A percentile compares a stretch with the other conserved stretches of the same genome.
These are phyloP conservation scores for Agrilus planipennis DNA, from an alignment of 1,140 invertebrate species.

Conservation along the genomic window DNA sequence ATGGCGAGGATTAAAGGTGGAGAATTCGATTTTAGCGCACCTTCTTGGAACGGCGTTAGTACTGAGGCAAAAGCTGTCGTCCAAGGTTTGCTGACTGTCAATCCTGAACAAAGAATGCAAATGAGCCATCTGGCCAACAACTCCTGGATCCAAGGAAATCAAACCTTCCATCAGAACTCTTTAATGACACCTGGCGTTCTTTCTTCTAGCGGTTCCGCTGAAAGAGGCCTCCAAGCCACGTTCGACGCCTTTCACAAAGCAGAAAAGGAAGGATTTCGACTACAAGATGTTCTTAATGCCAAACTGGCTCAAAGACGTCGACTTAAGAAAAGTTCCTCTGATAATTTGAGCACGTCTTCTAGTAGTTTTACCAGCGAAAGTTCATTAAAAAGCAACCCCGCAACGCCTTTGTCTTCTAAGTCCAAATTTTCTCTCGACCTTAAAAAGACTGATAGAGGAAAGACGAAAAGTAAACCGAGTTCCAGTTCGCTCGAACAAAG, in stretches of 20 bases:
- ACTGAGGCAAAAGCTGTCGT: constrained; percentile 63
- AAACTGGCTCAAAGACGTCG: constrained; percentile 58
- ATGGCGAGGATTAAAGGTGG: constrained; percentile 70
- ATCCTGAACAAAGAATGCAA: constrained; percentile 58
- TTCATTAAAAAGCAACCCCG: constrained; percentile 22
- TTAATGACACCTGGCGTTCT: constrained; percentile 48
- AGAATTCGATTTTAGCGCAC: constrained; percentile 58
- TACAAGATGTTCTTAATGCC: constrained; percentile 50
- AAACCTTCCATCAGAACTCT: constrained; percentile 34
- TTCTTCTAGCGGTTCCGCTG: constrained; percentile 22
- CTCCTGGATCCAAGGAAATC: constrained; percentile 49
- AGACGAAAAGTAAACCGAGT: constrained; percentile 7
- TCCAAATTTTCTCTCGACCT: constrained; percentile 20
- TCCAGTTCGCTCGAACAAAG: constrained; percentile 12
- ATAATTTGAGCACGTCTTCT: constrained; percentile 28
- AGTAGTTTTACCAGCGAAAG: constrained; percentile 30
- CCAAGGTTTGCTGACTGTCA: constrained; percentile 63
- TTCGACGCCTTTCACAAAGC: constrained; percentile 60
- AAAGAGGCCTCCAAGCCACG: constrained; percentile 43
- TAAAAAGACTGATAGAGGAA: constrained; percentile 22
- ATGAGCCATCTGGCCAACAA: constrained; percentile 52
- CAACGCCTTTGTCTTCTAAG: constrained; percentile 15
- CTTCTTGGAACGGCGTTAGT: constrained; percentile 63
- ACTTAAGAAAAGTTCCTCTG: constrained; percentile 44
- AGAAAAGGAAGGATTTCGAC: constrained; percentile 46